These are phyloP conservation scores for Amphipoea oculea DNA, from an alignment of 2,888 invertebrate genomes.

Conservation along the genomic window DNA sequence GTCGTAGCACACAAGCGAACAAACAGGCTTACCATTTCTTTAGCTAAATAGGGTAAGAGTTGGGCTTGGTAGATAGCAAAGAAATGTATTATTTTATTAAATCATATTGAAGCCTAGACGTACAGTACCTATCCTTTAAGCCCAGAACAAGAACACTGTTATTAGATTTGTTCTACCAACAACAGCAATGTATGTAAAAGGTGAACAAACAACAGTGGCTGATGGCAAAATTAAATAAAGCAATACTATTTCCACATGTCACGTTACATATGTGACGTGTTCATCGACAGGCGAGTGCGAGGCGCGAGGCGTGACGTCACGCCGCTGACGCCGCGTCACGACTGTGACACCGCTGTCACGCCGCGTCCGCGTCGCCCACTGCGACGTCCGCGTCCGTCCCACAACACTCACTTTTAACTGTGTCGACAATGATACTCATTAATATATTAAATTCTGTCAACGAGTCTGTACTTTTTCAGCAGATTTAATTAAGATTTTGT, in stretches of 20 bases:
- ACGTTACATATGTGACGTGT: conserved; percentile 78
- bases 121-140: not conserved
- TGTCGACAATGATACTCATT: conserved; percentile 24
- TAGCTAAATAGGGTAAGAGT: not conserved
- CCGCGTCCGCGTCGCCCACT: conserved; percentile 40
- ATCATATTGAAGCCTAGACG: not conserved
- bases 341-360: conserved; percentile 57
- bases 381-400: conserved; percentile 23
- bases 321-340: conserved; percentile 42
- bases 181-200: conserved; percentile 30
- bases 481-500: conserved; percentile 8
- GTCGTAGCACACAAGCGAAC: conserved; percentile 1
- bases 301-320: conserved; percentile 61
- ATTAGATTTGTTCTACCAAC: conserved; percentile 18
- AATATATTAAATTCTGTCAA: conserved; percentile 5
- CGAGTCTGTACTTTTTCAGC: conserved; percentile 2
- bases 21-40: not conserved
- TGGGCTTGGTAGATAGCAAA: not conserved
- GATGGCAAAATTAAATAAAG: conserved; percentile 82
- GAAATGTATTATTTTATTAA: not conserved
- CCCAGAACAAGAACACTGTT: not conserved
- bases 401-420: conserved; percentile 30
- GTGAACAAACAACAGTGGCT: conserved; percentile 68
- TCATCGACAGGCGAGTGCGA: conserved; percentile 75
- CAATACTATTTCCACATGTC: conserved; percentile 86